Evolutionary conservation across 2,113 vertebrate genomes (phyloP).

Genomic region (Siphamia tubifer): DNA sequence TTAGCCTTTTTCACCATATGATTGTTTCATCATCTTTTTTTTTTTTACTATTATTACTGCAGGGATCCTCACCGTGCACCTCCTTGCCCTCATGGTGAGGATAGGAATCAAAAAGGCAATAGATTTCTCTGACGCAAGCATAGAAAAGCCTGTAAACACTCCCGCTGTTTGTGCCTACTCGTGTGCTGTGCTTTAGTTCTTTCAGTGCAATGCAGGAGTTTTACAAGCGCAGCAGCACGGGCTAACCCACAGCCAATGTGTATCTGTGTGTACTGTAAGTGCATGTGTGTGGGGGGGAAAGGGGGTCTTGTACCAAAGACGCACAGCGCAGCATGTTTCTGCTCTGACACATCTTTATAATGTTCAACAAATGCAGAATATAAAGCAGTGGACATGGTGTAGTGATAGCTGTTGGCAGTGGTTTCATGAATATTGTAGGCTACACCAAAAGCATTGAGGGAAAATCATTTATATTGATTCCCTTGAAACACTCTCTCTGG

Average conservation of each 20-base stretch:
- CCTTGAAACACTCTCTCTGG: background rate
- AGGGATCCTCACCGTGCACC: conserved; percentile 39
- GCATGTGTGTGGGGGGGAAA: conserved; percentile 7
- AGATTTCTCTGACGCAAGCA: conserved; percentile 63
- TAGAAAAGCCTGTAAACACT: conserved; percentile 42
- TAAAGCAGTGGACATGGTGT: background rate
- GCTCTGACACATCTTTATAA: background rate
- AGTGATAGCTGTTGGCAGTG: background rate
- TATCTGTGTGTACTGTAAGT: conserved; percentile 9
- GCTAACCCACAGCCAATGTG: conserved; percentile 13
- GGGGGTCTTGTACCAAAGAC: background rate
- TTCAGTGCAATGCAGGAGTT: conserved; percentile 67
- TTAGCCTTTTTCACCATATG: conserved; percentile 26
- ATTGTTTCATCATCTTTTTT: conserved; percentile 3
- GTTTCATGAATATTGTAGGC: conserved; percentile 34
- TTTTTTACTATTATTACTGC: conserved; percentile 34
- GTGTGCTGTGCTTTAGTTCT: conserved; percentile 33
- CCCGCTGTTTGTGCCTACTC: conserved; percentile 21
- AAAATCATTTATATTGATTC: conserved; percentile 49
- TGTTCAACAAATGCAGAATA: conserved; percentile 11
- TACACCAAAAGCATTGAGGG: conserved; percentile 31
- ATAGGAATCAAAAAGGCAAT: conserved; percentile 45
- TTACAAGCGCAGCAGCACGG: conserved; percentile 38
- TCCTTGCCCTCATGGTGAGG: conserved; percentile 25
- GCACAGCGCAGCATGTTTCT: background rate